Base-by-base conservation (phyloP, 2,797 vertebrate species). In the Notolepis coatsorum region DNA sequence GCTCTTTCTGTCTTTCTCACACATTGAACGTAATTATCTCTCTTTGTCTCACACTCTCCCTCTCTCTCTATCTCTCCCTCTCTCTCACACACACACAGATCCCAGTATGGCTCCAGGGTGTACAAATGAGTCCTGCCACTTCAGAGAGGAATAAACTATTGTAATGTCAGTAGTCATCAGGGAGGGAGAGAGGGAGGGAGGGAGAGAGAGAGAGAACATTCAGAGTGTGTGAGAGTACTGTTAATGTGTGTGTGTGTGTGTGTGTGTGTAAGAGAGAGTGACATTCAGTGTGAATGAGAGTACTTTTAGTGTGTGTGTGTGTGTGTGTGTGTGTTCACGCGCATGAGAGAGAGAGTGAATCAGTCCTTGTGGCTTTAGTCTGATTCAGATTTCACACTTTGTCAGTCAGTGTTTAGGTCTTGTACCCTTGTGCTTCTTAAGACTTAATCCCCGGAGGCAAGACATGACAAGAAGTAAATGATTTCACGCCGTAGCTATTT, bases 91-190 rank as follows among this genome's bases (percentile, higher is more conserved):
- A n/a, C n/a, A n/a, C n/a, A n/a, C n/a, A n/a, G 39, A 6, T 57
- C 35, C 68, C 72, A 79, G 78, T 65, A 66, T 76, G 60, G 80
- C 91, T 87, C 60, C 80, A 61, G 91, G 91, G 84, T 63, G 79
- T 91, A 92, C 92, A 92, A 92, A 92, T 91, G 89, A 91, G 88
- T 74, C 62, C 73, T 84, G 87, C 86, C 89, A 92, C 90, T 90
- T 90, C 76, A 81, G 85, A 89, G 84, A 88, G 81, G 86, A 90
- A 84, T 88, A 89, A 92, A 91, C 89, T 89, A 83, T 91, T 87
- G 68, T 88, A 73, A 88, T 90, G 87, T 89, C 88, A 88, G 84
- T 65, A 65, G 81, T 88, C 83, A 92, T 92, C 91, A 89, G n/a
- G n/a, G n/a, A n/a, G n/a, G n/a, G n/a, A n/a, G n/a, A n/a, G n/a